phyloP scores from a whole-genome alignment of 1,140 invertebrate species.

The Papilio machaon region DNA sequence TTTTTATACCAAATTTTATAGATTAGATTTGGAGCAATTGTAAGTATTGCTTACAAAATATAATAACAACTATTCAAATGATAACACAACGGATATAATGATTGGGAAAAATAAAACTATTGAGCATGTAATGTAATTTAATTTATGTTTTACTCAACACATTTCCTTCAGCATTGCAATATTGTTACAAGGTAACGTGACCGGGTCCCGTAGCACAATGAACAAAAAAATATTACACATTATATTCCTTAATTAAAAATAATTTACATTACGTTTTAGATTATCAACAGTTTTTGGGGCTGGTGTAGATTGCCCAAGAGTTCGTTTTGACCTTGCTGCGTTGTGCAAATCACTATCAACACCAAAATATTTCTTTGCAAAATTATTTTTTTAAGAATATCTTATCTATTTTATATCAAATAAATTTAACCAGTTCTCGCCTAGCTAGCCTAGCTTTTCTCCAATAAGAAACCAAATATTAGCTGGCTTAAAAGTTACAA shows the following conservation, averaged over 20 bases:
- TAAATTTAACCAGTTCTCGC: not conserved
- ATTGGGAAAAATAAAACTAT: slow-evolving; percentile 15
- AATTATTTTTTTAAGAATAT: slow-evolving; percentile 28
- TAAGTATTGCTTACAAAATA: not conserved
- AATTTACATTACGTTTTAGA: slow-evolving; percentile 56
- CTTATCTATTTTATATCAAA: not conserved
- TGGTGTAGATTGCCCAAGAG: slow-evolving; percentile 58
- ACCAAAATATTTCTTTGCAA: slow-evolving; percentile 46
- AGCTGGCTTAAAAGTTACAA: too few relatives aligned
- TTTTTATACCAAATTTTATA: not conserved
- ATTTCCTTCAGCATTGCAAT: slow-evolving; percentile 35
- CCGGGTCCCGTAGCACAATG: slow-evolving; percentile 35
- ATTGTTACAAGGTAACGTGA: slow-evolving; percentile 33
- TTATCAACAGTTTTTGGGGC: slow-evolving; percentile 60
- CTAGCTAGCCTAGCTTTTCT: not conserved
- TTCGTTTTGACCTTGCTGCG: slow-evolving; percentile 59
- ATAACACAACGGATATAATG: slow-evolving; percentile 30
- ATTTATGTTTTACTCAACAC: slow-evolving; percentile 33
- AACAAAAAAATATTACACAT: slow-evolving; percentile 38
- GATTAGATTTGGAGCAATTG: not conserved
- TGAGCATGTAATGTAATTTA: slow-evolving; percentile 26
- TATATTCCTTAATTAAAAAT: slow-evolving; percentile 53
- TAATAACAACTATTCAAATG: not conserved
- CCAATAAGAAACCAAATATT: not conserved
- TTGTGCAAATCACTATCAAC: slow-evolving; percentile 59